phyloP scores from a whole-genome alignment of 2,113 vertebrate genomes.

The Albula goreensis region DNA sequence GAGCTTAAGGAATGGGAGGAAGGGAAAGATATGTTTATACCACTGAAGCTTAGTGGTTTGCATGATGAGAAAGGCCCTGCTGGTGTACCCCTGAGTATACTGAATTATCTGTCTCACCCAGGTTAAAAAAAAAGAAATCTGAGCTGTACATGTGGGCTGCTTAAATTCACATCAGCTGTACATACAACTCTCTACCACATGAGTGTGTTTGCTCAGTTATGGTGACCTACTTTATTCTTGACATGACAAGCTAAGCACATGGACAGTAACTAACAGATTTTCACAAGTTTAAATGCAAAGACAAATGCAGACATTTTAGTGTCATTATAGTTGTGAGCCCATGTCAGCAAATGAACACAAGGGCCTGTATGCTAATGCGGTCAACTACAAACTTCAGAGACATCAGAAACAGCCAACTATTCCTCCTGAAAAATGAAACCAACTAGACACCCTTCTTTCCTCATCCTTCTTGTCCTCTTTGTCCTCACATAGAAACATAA shows the following conservation, averaged over 20 bases:
- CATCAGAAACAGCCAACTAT: no score
- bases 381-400: no score
- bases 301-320: neutral
- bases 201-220: constrained; percentile 1
- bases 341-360: no score
- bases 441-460: neutral
- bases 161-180: neutral
- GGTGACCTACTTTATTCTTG: neutral
- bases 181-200: neutral
- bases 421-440: neutral
- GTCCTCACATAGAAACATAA: neutral
- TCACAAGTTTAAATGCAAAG: neutral
- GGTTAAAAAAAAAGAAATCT: neutral
- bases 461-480: neutral
- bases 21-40: neutral
- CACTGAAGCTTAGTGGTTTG: neutral
- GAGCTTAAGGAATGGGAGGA: neutral
- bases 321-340: neutral
- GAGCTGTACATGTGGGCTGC: neutral
- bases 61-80: neutral
- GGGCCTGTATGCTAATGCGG: no score
- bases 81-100: neutral
- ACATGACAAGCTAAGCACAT: neutral
- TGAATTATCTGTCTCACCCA: neutral
- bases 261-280: neutral